phyloP scores from a whole-genome alignment of 2,113 vertebrate genomes.

The Oryzias melastigma region DNA sequence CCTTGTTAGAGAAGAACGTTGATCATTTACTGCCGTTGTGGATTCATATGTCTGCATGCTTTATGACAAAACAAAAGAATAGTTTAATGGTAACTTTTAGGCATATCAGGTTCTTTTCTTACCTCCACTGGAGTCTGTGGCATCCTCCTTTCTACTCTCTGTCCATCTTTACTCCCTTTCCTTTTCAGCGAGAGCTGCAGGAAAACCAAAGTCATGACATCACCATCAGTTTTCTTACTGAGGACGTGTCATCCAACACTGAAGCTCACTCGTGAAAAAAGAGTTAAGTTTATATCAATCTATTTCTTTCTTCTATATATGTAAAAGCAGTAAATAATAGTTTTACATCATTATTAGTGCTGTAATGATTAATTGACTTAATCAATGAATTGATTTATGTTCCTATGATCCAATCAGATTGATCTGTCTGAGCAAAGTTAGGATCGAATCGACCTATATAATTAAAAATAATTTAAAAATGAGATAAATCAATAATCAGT shows the following conservation, averaged over 20 bases:
- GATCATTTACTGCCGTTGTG: background rate
- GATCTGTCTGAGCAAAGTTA: too few relatives aligned
- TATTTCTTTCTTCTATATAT: too few relatives aligned
- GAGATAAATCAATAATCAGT: too few relatives aligned
- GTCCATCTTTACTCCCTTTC: constrained; percentile 92
- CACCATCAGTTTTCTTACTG: constrained; percentile 32
- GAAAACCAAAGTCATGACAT: constrained; percentile 49
- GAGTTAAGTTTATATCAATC: too few relatives aligned
- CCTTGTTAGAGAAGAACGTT: constrained; percentile 69
- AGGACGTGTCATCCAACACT: constrained; percentile 34
- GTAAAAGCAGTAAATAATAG: too few relatives aligned
- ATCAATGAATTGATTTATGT: too few relatives aligned
- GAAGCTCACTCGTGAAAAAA: background rate
- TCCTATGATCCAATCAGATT: too few relatives aligned
- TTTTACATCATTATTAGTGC: too few relatives aligned
- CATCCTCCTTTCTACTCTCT: constrained; percentile 88
- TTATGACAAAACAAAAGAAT: background rate
- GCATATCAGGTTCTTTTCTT: constrained; percentile 18
- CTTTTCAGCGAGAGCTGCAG: constrained; percentile 89
- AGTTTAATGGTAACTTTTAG: background rate
- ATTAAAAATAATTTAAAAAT: too few relatives aligned
- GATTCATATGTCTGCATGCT: background rate
- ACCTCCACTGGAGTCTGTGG: constrained; percentile 92
- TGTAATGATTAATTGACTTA: too few relatives aligned
- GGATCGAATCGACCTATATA: too few relatives aligned